Base-by-base conservation (phyloP, 2,113 vertebrate species). In the Chionodraco myersi region DNA sequence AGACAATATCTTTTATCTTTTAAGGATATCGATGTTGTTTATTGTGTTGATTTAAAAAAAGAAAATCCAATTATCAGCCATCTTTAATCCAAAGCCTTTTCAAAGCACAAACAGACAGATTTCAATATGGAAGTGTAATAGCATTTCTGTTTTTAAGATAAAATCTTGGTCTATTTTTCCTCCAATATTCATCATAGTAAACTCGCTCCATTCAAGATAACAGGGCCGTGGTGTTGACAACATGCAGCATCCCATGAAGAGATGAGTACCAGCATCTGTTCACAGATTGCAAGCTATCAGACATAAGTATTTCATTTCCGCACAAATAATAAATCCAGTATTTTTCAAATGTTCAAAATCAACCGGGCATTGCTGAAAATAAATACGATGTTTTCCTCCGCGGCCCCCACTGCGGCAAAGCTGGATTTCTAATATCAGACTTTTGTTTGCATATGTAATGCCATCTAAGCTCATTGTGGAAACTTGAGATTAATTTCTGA, bases 391-490 rank as follows among this genome's bases (percentile, higher is more conserved):
- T 66, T 62, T 64, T 69, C 10, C 54, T 23, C 71, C 52, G 16
- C 48, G 26, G 16, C n/a, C 36, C 30, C 59, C 52, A 77, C 81
- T 71, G 67, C 21, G 3, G 58, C 79, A 81, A 86, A 89, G 86
- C 77, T 81, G 77, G 71, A 81, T 91, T 92, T 92, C 85, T 93
- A 90, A 94, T 94, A 93, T 93, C 89, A 91, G 80, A 86, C 88
- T 92, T 92, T 92, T 93, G 88, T 94, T 91, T 91, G 90, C 86
- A 78, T 86, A 81, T 93, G 92, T 95, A 94, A 95, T 93, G 83
- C 92, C 89, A 79, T 69, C 87, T 94, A 94, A 94, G 89, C 93
- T 93, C 87, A 90, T 94, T 93, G 93, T 92, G 75, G 72, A 67
- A 81, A 83, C 84, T 88, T 70, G 82, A 88, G 90, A 94, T 94